Conservation (phyloP, 2,797 vertebrate genomes). For the Scleropages formosus region DNA sequence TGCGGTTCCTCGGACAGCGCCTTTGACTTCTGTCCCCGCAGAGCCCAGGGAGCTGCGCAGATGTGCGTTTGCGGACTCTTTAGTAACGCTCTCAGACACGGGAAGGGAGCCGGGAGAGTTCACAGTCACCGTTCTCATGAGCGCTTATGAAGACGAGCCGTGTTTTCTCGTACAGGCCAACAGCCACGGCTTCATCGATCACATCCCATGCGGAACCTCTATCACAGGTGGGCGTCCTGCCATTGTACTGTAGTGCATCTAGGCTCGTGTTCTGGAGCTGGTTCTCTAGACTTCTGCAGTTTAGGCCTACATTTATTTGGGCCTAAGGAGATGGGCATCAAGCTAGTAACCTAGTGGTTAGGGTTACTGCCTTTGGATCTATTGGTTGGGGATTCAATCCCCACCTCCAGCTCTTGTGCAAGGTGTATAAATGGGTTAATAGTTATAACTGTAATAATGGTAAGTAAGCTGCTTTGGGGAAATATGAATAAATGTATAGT, state of each 20-base stretch:
- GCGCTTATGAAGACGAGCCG: slow-evolving; percentile 51
- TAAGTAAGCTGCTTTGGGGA: too few species aligned
- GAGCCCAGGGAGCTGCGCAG: slow-evolving; percentile 68
- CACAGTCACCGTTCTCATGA: slow-evolving; percentile 64
- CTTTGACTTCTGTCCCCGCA: slow-evolving; percentile 38
- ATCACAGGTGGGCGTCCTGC: slow-evolving; percentile 69
- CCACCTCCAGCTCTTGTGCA: not conserved
- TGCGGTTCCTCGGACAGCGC: not conserved
- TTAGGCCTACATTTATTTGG: not conserved
- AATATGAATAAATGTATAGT: not conserved
- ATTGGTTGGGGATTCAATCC: too few species aligned
- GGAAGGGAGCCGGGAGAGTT: slow-evolving; percentile 73
- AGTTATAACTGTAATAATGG: too few species aligned
- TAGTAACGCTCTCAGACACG: slow-evolving; percentile 67
- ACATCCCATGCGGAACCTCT: slow-evolving; percentile 70
- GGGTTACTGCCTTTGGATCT: too few species aligned
- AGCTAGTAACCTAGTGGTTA: too few species aligned
- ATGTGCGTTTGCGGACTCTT: slow-evolving; percentile 77
- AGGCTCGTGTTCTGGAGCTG: too few species aligned
- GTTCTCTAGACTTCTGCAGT: not conserved
- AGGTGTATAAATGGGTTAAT: not conserved
- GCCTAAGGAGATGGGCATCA: too few species aligned
- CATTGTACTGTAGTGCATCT: not conserved
- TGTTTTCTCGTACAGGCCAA: slow-evolving; percentile 75
- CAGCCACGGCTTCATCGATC: slow-evolving; percentile 66